phyloP scores from a whole-genome alignment of 2,113 vertebrate species.

The Condylura cristata region DNA sequence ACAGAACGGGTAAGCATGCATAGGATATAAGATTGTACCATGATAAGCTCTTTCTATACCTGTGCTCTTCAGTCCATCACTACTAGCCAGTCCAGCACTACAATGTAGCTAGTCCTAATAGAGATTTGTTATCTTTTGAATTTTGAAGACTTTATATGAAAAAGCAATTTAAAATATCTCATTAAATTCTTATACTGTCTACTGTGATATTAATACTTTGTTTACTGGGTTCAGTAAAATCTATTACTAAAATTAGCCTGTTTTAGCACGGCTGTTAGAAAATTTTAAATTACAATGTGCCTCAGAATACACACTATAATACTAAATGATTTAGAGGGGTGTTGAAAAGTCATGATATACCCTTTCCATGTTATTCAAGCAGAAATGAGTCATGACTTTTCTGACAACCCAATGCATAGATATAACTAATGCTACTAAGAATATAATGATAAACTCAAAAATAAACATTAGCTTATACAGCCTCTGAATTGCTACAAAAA shows the following conservation, averaged over 20 bases:
- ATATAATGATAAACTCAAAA: not conserved
- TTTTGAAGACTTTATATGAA: not conserved
- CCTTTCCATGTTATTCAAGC: too few relatives aligned
- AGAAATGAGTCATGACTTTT: too few relatives aligned
- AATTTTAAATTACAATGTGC: not conserved
- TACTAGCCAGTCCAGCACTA: not conserved
- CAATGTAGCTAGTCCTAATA: not conserved
- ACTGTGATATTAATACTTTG: not conserved
- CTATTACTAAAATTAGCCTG: conserved; percentile 11
- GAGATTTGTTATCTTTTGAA: not conserved
- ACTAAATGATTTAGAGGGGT: not conserved
- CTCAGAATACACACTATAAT: not conserved
- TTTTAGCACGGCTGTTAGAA: not conserved
- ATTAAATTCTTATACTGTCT: not conserved
- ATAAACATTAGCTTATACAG: not conserved
- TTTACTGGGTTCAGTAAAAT: not conserved
- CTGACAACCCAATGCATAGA: not conserved
- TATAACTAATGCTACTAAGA: not conserved
- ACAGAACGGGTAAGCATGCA: not conserved
- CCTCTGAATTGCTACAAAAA: not conserved
- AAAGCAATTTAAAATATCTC: not conserved
- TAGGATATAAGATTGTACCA: not conserved
- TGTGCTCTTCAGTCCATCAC: not conserved
- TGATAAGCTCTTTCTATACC: not conserved
- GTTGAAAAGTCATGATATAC: too few relatives aligned